These are phyloP conservation scores for Sciurus vulgaris DNA, from an alignment of 2,797 vertebrate genomes.

Conservation along the genomic window DNA sequence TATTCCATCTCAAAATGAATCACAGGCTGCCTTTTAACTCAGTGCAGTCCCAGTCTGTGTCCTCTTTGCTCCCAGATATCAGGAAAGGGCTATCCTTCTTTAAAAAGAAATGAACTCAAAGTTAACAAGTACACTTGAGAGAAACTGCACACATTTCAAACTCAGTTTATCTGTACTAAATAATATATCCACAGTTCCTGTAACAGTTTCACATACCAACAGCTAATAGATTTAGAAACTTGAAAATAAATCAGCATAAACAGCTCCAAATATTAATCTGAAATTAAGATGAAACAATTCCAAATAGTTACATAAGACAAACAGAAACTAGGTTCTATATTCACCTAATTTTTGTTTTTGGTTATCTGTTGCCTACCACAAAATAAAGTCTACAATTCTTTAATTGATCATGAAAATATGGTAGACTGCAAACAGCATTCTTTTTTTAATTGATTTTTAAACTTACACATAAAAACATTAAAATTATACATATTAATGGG, in stretches of 20 bases:
- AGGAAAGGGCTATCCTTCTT: neutral
- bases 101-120: neutral
- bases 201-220: neutral
- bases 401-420: neutral
- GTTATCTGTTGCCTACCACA: neutral
- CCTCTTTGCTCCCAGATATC: neutral
- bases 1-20: constrained; percentile 58
- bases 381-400: constrained; percentile 10
- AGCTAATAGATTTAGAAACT: neutral
- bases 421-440: neutral
- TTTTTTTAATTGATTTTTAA: neutral
- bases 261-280: constrained; percentile 45
- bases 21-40: neutral
- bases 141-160: neutral
- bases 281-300: constrained; percentile 7
- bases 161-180: constrained; percentile 17
- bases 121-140: neutral
- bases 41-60: neutral
- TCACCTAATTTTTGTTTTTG: neutral
- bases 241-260: constrained; percentile 24
- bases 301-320: neutral
- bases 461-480: neutral
- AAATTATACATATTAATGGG: neutral
- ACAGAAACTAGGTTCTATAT: neutral
- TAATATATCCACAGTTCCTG: neutral